Conservation (phyloP, 1,140 invertebrate species). For the Macrosteles quadrilineatus region DNA sequence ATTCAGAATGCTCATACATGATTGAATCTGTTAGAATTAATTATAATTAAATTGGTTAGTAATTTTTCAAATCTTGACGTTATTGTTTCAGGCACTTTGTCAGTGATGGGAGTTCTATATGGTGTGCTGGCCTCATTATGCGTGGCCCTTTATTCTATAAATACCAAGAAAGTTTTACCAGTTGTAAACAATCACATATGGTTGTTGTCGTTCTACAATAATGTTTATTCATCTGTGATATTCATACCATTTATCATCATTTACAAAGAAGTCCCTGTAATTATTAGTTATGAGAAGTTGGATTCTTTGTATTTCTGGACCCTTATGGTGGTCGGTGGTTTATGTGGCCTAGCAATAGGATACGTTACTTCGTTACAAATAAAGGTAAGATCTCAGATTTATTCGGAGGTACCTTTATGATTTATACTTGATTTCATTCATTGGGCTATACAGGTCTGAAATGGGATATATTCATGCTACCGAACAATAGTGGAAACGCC, state of each 20-base stretch:
- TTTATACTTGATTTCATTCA: no score
- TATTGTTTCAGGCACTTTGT: constrained; percentile 74
- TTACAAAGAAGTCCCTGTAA: constrained; percentile 72
- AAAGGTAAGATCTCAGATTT: constrained; percentile 61
- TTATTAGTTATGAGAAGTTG: constrained; percentile 74
- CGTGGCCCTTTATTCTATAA: constrained; percentile 95
- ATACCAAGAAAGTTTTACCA: constrained; percentile 89
- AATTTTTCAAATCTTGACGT: no score
- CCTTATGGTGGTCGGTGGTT: constrained; percentile 83
- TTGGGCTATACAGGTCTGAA: no score
- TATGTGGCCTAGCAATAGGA: constrained; percentile 97
- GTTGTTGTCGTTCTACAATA: constrained; percentile 94
- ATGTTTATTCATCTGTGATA: constrained; percentile 88
- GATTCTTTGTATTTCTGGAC: constrained; percentile 71
- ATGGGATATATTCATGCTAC: no score
- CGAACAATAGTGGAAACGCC: no score
- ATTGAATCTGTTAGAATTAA: no score
- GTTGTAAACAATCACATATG: constrained; percentile 85
- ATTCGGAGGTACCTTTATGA: no score
- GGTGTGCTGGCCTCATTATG: constrained; percentile 90
- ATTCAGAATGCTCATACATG: no score
- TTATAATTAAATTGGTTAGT: no score
- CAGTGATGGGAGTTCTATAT: constrained; percentile 84
- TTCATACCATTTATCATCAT: constrained; percentile 91
- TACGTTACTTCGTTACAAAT: constrained; percentile 97